Base-by-base conservation (phyloP, 2,113 vertebrate species). In the Ciconia boyciana region DNA sequence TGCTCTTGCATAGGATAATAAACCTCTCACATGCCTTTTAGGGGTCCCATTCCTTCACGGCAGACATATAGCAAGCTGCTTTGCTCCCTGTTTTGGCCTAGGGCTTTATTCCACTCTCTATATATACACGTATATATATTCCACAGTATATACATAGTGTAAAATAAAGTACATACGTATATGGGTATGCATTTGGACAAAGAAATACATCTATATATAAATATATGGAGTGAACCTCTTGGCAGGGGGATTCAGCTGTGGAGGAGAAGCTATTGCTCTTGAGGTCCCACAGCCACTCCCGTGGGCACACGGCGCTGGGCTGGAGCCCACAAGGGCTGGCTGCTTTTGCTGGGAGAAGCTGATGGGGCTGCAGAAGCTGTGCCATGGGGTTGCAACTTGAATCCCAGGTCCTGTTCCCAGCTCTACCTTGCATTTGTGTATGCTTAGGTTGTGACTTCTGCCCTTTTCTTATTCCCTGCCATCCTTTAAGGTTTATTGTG, bases 301-400 rank as follows among this genome's bases (percentile, higher is more conserved):
- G 13, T 58, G 8, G 14, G 69, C 54, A 28, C 54, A 11, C 5
- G 8, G 69, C 1, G 2, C 32, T 64, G 83, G 65, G 25, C 13
- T 11, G 48, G 34, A 90, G 64, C 43, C 52, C 1, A 1, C 0
- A 0, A 43, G 16, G 32, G 6, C 28, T 83, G 57, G 29, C 52
- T 68, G 57, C 36, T 58, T 62, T 39, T 57, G 7, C 29, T 70
- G 39, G 41, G 60, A 51, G 75, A 36, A 69, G 61, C 41, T 86
- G 19, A 2, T 0, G 0, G 52, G 34, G 57, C 71, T 83, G 51
- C 65, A 82, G 79, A 58, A 60, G 17, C 75, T 78, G 64, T 2
- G 3, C 86, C n/a, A 2, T 43, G 28, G 32, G 43, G 13, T 18
- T n/a, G 14, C 0, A 1, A 6, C 39, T 66, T 1, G 1, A 60